Percentiles rank a stretch among this genome's conserved stretches.
These are phyloP conservation scores for Anolis carolinensis DNA, from an alignment of 2,113 vertebrate genomes.

Conservation along the genomic window DNA sequence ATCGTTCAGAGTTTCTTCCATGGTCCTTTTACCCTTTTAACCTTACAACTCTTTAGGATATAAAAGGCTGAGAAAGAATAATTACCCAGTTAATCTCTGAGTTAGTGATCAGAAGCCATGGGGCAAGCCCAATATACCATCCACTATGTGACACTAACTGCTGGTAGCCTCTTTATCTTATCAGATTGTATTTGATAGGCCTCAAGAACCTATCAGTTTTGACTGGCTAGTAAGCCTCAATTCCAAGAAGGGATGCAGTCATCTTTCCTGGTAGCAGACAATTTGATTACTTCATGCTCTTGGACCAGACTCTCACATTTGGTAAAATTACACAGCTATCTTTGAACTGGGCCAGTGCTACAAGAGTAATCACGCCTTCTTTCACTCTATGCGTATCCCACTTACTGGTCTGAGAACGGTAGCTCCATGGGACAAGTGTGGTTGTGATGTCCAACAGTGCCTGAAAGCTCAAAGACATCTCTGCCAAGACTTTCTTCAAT, in stretches of 20 bases:
- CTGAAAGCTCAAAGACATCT: slow-evolving; percentile 56
- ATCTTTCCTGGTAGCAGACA: neutral
- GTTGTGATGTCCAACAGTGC: neutral
- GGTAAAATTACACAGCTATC: neutral
- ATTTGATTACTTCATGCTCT: neutral
- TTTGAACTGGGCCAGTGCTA: neutral
- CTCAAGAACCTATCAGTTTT: too few relatives aligned
- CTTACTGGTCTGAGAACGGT: neutral
- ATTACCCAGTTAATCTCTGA: too few relatives aligned
- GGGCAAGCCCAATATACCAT: too few relatives aligned
- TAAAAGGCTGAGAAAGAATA: too few relatives aligned
- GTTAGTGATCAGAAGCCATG: too few relatives aligned
- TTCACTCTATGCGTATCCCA: neutral
- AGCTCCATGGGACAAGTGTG: slow-evolving; percentile 28
- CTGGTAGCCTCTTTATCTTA: too few relatives aligned
- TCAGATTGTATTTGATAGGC: too few relatives aligned
- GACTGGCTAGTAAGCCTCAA: neutral
- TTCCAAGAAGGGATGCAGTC: neutral
- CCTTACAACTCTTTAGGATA: too few relatives aligned
- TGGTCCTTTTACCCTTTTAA: too few relatives aligned
- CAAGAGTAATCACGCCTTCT: neutral
- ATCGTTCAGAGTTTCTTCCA: too few relatives aligned
- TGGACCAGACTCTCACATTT: neutral
- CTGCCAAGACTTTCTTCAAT: slow-evolving; percentile 71
- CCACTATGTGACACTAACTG: too few relatives aligned